Conservation (phyloP, 2,113 vertebrate species). For the Rhea americana region DNA sequence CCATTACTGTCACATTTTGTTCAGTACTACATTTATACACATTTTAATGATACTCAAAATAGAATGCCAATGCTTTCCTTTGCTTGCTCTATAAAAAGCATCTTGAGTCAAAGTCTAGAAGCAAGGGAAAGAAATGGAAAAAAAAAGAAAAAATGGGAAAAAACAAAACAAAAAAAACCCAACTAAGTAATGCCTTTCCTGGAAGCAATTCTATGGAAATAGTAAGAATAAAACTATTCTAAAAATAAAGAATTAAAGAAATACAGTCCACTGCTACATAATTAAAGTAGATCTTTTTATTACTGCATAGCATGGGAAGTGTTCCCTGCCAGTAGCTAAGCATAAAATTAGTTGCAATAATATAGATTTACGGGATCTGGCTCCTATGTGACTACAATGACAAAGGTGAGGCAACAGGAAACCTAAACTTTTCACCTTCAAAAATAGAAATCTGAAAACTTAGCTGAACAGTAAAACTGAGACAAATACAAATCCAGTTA, state of each 20-base stretch:
- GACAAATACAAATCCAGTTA: background rate
- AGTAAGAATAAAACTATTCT: background rate
- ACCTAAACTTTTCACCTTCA: background rate
- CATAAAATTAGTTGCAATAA: background rate
- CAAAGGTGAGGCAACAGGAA: background rate
- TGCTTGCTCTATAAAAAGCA: conserved; percentile 28
- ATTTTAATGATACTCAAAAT: conserved; percentile 26
- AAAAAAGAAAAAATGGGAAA: background rate
- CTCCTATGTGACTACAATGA: background rate
- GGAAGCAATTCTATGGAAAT: background rate
- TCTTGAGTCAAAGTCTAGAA: conserved; percentile 20
- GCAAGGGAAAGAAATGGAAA: background rate
- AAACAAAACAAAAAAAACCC: background rate
- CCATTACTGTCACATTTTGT: conserved; percentile 40
- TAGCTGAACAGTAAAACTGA: background rate
- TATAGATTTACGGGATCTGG: background rate
- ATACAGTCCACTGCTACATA: background rate
- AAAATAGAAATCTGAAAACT: background rate
- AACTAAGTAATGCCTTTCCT: background rate
- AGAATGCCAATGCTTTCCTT: conserved; percentile 26
- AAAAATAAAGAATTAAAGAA: background rate
- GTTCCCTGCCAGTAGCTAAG: background rate
- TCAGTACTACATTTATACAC: background rate
- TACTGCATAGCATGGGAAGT: background rate
- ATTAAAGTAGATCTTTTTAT: background rate